Base-by-base conservation (phyloP, 2,113 vertebrate species). In the Hydrolagus affinis region DNA sequence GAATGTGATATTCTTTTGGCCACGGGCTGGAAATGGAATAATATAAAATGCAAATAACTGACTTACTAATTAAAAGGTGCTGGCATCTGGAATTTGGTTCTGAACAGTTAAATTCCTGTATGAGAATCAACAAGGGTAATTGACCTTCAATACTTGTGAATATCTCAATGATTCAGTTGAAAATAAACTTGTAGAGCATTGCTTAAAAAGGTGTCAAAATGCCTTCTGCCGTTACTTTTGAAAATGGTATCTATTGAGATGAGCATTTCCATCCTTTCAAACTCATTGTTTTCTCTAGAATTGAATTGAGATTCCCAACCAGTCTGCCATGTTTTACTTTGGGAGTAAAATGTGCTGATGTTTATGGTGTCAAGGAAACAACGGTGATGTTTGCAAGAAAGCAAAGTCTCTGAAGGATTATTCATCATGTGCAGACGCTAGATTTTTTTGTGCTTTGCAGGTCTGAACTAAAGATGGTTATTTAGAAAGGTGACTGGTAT, bases 181-280 rank as follows among this genome's bases (percentile, higher is more conserved):
- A 44, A 44, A 44, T 3, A 44, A 44, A 44, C 44, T 44, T 44
- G 44, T 1, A 44, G 44, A 6, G 44, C 44, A 44, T 44, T 44
- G 44, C 44, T 44, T 44, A 3, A 1, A 44, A 93, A 92, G 91
- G 87, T 85, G 77, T 89, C 88, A 90, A 92, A 91, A 90, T 89
- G 92, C 90, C 88, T 88, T 90, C 91, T 92, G 90, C 89, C 90
- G 88, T 88, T 57, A 87, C 87, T 90, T 90, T 44, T 1, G 44
- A 44, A 44, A 44, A 44, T 44, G 44, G 44, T 44, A 44, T 44
- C 44, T 44, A 6, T 44, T 44, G 44, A 44, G 44, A 44, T 44
- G 1, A 44, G 44, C 1, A 44, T 44, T 44, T 44, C 44, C 44
- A 44, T 3, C 6, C 44, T 44, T 21, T 69, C 15, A 69, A 21